A percentile compares a stretch with the other conserved stretches of the same genome.
Conservation (phyloP, 2,113 vertebrate genomes). For the Erythrolamprus reginae region DNA sequence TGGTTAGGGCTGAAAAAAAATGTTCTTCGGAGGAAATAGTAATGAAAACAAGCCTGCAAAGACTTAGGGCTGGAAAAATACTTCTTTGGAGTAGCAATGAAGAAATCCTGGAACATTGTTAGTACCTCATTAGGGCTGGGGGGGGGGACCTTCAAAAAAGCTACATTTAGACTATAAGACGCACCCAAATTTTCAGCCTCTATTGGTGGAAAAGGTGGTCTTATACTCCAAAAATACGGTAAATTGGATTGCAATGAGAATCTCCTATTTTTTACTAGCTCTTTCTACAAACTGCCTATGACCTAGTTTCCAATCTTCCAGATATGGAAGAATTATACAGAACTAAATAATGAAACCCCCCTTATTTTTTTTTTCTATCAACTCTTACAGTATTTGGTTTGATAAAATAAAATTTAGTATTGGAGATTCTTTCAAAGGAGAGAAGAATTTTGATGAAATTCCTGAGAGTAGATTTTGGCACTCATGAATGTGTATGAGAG, state of each 20-base stretch:
- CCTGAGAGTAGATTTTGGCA: not conserved
- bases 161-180: too few species aligned
- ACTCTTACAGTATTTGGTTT: not conserved
- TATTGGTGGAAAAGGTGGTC: too few species aligned
- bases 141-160: too few species aligned
- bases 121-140: too few species aligned
- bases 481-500: not conserved
- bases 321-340: not conserved
- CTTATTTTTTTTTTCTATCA: not conserved
- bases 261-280: not conserved
- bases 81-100: too few species aligned
- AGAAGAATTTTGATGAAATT: not conserved
- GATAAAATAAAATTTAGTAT: not conserved
- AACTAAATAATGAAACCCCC: not conserved
- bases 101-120: too few species aligned
- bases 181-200: too few species aligned
- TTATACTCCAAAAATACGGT: too few species aligned
- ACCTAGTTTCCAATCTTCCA: not conserved
- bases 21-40: too few species aligned
- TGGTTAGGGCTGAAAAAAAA: too few species aligned
- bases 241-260: not conserved
- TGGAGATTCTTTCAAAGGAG: not conserved
- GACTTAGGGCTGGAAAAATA: too few species aligned
- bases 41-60: too few species aligned
- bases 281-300: not conserved